phyloP scores from a whole-genome alignment of 1,140 invertebrate genomes.

The Palaemon carinicauda region DNA sequence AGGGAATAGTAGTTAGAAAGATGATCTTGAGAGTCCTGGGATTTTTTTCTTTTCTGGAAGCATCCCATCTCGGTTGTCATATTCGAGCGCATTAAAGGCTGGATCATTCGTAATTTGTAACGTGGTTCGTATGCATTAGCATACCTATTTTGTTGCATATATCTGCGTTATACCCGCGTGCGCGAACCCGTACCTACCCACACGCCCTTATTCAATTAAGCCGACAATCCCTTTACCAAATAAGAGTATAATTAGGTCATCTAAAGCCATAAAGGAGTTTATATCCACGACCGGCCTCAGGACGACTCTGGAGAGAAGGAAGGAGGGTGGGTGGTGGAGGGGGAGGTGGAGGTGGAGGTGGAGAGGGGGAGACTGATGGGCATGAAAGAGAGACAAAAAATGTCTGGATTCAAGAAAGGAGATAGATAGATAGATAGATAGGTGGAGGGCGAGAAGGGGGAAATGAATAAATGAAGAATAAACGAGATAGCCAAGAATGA shows the following conservation, averaged over 20 bases:
- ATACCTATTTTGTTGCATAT: slow-evolving; percentile 49
- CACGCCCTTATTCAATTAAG: slow-evolving; percentile 59
- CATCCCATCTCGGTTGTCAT: slow-evolving; percentile 17
- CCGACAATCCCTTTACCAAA: slow-evolving; percentile 56
- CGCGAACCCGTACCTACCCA: slow-evolving; percentile 51
- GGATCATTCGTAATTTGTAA: slow-evolving; percentile 52
- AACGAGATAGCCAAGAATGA: too few relatives aligned
- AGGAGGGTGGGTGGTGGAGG: neutral
- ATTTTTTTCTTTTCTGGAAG: neutral
- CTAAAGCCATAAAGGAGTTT: slow-evolving; percentile 57
- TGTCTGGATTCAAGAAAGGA: too few relatives aligned
- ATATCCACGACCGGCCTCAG: slow-evolving; percentile 50
- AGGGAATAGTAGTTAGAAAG: too few relatives aligned
- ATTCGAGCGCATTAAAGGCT: slow-evolving; percentile 30
- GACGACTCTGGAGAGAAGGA: slow-evolving; percentile 11
- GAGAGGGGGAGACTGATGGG: neutral
- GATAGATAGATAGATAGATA: neutral
- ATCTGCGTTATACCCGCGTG: slow-evolving; percentile 49
- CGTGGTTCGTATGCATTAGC: slow-evolving; percentile 46
- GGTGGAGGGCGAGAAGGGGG: neutral
- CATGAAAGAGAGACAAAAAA: neutral
- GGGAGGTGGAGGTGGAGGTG: neutral
- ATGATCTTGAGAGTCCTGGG: too few relatives aligned
- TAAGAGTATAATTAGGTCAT: slow-evolving; percentile 59
- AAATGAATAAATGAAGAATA: too few relatives aligned